Evolutionary conservation across 2,888 invertebrate species (phyloP), one percentile per base, ranked within the genome.

Genomic region (Cryptocephalus moraei): DNA sequence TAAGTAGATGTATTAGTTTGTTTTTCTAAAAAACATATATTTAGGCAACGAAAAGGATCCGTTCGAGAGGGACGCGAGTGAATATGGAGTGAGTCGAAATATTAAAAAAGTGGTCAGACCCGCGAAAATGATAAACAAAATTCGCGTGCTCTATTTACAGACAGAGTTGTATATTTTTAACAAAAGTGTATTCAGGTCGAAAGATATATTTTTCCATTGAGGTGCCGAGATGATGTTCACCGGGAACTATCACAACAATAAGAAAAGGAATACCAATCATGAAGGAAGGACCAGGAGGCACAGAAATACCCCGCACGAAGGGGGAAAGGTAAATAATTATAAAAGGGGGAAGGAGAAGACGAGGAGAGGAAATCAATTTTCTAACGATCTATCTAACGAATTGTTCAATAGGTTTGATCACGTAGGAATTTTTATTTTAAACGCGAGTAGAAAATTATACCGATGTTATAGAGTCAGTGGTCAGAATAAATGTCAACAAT

Each of bases 161-260:
- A 45, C 43, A 13, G 47, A 47, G 36, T 39, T 44, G 36, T 44
- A 47, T 31, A 41, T 47, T 32, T 47, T 47, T 41, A 38, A 44
- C 22, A 47, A 32, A n/a, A 47, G 44, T 36, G 44, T 34, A 36
- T 47, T 47, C 38, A 47, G 47, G 32, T 47, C 41, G 33, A 47
- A 47, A 32, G 40, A 47, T 13, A 43, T 47, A 36, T 47, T 47
- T 43, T 39, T 47, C n/a, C 12, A 12, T 36, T 49, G 49, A 45
- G 34, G n/a, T 11, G 14, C 13, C 61, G 77, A 75, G 61, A 82
- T 82, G 82, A 82, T 82, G 81, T 82, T 82, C 70, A 81, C 81
- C 59, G 81, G 81, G 59, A 78, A 79, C 62, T 78, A 79, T 51
- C 77, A 78, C 66, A 75, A 79, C 57, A 22, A 22, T 22, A 80